Evolutionary conservation across 1,140 invertebrate genomes (phyloP), one percentile per base, ranked within the genome.

Genomic region (Aphelinus atriplicis): DNA sequence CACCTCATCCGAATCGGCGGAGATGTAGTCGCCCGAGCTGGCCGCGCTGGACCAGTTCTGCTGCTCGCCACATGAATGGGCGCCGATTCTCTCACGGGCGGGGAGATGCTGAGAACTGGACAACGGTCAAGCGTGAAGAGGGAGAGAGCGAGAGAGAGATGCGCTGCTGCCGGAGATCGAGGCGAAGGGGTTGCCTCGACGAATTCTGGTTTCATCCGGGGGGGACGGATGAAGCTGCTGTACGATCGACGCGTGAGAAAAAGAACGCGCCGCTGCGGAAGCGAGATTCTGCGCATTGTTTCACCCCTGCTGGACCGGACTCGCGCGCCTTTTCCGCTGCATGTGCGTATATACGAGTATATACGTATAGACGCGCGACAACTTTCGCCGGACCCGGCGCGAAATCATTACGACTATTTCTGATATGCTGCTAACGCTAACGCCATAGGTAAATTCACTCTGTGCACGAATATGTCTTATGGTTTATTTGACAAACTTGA

Each of bases 31-130:
- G 72, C 26, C 26, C 72, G 58, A 26, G n/a, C 5, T 45, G 42
- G 42, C 4, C 51, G 42, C 43, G 45, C 82, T 87, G 86, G 86
- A 87, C 86, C 86, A 87, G 86, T 87, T 87, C 81, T 82, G 73
- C 72, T 81, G 80, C 81, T 9, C 51, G 9, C 9, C 51, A 6
- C 51, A 53, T 9, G 51, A 9, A 53, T 53, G 7, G 26, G 57
- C 7, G 26, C 26, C 7, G 57, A 74, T 57, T 62, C 73, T 75
- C 67, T 75, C 73, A 75, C 73, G 73, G 66, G 57, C 82, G 67
- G 77, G 71, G 78, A 78, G 82, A 82, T 83, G 83, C 83, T 85
- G 84, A 83, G 86, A 85, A 85, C 81, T 88, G 86, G 87, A 88
- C 87, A 88, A 87, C 83, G 87, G 87, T 88, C 86, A 88, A 87